Percentiles rank a stretch among this genome's conserved stretches.
Evolutionary conservation across 2,888 invertebrate species (phyloP).

Genomic region (Girardia tigrina): DNA sequence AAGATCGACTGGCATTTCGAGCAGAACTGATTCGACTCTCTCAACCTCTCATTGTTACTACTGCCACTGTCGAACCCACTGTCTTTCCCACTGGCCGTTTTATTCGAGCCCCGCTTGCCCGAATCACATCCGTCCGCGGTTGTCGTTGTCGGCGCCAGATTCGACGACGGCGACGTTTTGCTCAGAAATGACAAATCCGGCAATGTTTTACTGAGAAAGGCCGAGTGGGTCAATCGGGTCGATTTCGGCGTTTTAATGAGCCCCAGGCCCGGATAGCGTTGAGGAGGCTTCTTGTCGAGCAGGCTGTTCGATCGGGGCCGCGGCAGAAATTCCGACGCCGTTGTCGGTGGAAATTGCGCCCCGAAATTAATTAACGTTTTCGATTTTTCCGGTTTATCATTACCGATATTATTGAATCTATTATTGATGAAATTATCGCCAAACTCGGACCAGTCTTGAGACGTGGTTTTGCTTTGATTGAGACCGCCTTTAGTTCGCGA

Average conservation of each 20-base stretch:
- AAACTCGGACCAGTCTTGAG: not conserved
- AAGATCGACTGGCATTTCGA: constrained; percentile 1
- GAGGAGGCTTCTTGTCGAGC: not conserved
- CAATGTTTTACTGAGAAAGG: constrained; percentile 29
- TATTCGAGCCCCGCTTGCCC: not conserved
- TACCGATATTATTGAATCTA: not conserved
- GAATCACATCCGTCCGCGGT: not conserved
- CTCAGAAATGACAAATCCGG: constrained; percentile 33
- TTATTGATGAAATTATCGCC: not conserved
- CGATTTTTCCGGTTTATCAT: too few species aligned
- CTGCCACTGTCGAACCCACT: not conserved
- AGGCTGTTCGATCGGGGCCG: constrained; percentile 24
- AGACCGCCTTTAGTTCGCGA: constrained; percentile 9
- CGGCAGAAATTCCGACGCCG: not conserved
- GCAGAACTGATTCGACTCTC: constrained; percentile 1
- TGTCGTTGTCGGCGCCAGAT: too few species aligned
- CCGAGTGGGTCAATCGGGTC: constrained; percentile 5
- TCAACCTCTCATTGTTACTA: not conserved
- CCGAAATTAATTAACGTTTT: constrained; percentile 33
- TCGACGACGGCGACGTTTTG: too few species aligned
- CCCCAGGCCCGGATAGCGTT: constrained; percentile 25
- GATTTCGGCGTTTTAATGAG: constrained; percentile 23
- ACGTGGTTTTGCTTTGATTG: constrained; percentile 28
- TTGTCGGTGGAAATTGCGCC: constrained; percentile 32
- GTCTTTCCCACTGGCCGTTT: not conserved